Evolutionary conservation across 1,140 invertebrate genomes (phyloP), one percentile per base, ranked within the genome.

Genomic region (Euwallacea fornicatus): DNA sequence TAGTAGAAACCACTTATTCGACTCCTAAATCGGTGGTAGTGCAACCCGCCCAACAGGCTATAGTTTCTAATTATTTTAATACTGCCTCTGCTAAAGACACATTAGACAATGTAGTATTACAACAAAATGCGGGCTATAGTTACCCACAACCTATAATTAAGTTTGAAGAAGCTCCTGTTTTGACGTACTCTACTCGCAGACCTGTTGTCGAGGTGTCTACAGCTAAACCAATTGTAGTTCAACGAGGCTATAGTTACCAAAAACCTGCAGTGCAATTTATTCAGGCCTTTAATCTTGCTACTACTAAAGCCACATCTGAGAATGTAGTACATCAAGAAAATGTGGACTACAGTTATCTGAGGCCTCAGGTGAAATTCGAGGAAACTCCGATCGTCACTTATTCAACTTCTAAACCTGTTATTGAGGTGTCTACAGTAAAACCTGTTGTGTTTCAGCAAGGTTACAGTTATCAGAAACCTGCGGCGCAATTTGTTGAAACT

Each of bases 401-500:
- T 7, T 61, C 59, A 13, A 61, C 46, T n/a, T 58, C 59, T 15
- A 78, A 80, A 50, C 47, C 58, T 0, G 55, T 13, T 21, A 56
- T 21, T 7, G 10, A 11, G 13, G 13, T 50, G 13, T 50, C 9
- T 50, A 11, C 46, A 50, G 46, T 2, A 50, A 50, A 10, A 50
- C 46, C 46, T 11, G 46, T 13, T 13, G 16, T 56, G 2, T 0
- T 16, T 56, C 21, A 33, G 21, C 21, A 33, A 50, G 83, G 83
- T 42, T 84, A 84, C 61, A 76, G 78, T 50, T 84, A 84, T 66
- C 76, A 79, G 4, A 83, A 82, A 76, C 83, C 84, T 10, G 79
- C 71, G 47, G 76, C 82, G 21, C 76, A 78, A 47, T 83, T 84
- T 72, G 64, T 66, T n/a, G 80, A 84, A 76, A 79, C 47, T 63